These are phyloP conservation scores for Champsocephalus gunnari DNA, from an alignment of 2,797 vertebrate genomes.

Conservation along the genomic window DNA sequence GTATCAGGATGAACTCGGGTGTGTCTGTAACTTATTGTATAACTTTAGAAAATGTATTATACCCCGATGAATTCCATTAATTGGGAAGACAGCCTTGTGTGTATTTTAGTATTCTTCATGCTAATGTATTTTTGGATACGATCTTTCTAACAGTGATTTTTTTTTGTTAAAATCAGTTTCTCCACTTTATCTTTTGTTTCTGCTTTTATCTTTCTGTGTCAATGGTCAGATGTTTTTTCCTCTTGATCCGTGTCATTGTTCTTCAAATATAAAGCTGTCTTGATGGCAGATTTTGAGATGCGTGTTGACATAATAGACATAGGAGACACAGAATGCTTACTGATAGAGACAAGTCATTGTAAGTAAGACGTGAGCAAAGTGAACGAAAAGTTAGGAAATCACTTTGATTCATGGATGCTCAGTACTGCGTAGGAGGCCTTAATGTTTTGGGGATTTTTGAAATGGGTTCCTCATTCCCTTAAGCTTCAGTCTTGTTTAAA, in stretches of 20 bases:
- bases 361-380: background rate
- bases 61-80: conserved; percentile 51
- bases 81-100: conserved; percentile 32
- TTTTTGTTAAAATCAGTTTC: background rate
- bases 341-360: conserved; percentile 12
- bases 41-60: conserved; percentile 49
- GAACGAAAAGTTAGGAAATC: conserved; percentile 30
- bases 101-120: conserved; percentile 23
- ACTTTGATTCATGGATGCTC: conserved; percentile 15
- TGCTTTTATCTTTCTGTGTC: conserved; percentile 15
- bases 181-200: conserved; percentile 22
- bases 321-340: background rate
- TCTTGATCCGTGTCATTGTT: conserved; percentile 29
- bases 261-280: conserved; percentile 32
- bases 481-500: conserved; percentile 37
- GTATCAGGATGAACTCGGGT: conserved; percentile 58
- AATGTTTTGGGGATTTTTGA: conserved; percentile 41
- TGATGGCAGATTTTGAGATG: conserved; percentile 21
- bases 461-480: conserved; percentile 45
- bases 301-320: conserved; percentile 21
- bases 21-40: conserved; percentile 59
- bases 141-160: conserved; percentile 4
- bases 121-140: background rate
- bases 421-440: conserved; percentile 34
- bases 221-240: conserved; percentile 17